Evolutionary conservation across 2,113 vertebrate genomes (phyloP), one percentile per base, ranked within the genome.

Genomic region (Vulpes lagopus): DNA sequence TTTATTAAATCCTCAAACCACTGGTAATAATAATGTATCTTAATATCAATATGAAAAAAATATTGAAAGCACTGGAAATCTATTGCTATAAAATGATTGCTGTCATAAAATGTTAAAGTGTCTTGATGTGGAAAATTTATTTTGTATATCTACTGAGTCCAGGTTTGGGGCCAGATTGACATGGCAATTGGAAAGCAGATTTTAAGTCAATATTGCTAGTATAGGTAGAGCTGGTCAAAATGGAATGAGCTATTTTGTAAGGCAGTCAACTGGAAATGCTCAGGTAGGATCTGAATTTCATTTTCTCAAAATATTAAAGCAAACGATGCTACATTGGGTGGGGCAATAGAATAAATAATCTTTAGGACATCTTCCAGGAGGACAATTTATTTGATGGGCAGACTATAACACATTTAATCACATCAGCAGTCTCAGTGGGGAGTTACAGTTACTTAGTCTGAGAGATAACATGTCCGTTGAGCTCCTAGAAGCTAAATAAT

Each of bases 291-390:
- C 3, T 89, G 60, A 85, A 82, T 79, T 71, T 38, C 17, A 67
- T 86, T 95, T 96, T 69, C n/a, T 71, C 57, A 74, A 86, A 85
- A 81, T 89, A 67, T 17, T 49, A 89, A 92, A 86, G 20, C 16
- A 43, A n/a, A 16, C 57, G n/a, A 43, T 65, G 4, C 9, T 67
- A 15, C 1, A 5, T 11, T 10, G 11, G 35, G 1, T 74, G 14
- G 8, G 7, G 6, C 25, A 49, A 25, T 38, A 35, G 35, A 69
- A 57, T 53, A 32, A 81, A 32, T 89, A 51, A 80, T 0, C 25
- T 95, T 90, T 64, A 94, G 11, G 32, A 32, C 7, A 78, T 53
- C 27, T 87, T 93, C 35, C 0, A 67, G 8, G 6, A 67, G 15
- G 22, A 27, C 14, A 84, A 67, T 53, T 80, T 88, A 82, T 49